phyloP scores from a whole-genome alignment of 2,113 vertebrate species.

The Gambusia affinis region DNA sequence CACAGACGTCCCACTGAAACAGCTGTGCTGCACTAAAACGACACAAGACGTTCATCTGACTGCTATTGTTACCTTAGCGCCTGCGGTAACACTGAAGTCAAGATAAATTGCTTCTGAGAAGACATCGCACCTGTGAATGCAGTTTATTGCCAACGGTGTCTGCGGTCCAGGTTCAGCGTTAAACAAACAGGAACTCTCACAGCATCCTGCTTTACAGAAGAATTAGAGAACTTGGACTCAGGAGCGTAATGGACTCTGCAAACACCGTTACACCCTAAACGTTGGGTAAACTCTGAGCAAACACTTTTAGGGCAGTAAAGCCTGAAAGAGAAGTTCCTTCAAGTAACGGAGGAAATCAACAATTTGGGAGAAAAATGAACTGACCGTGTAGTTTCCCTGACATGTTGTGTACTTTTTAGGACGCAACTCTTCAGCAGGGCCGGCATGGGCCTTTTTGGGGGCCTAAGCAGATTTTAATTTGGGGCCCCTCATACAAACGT shows the following conservation, averaged over 20 bases:
- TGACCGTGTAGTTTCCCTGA: too few species aligned
- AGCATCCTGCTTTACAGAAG: conserved; percentile 63
- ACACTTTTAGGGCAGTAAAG: conserved; percentile 31
- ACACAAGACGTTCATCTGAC: conserved; percentile 5
- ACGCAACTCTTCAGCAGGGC: too few species aligned
- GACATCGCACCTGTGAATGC: conserved; percentile 16
- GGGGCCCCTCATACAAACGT: too few species aligned
- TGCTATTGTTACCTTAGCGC: conserved; percentile 4
- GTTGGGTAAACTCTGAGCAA: conserved; percentile 52
- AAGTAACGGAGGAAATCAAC: conserved; percentile 5
- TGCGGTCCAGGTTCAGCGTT: conserved; percentile 42
- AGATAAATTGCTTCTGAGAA: conserved; percentile 2
- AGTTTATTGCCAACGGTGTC: conserved; percentile 50
- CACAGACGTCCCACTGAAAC: not conserved
- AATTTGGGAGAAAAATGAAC: not conserved
- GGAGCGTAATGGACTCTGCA: conserved; percentile 61
- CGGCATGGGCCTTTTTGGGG: too few species aligned
- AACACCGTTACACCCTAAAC: conserved; percentile 71
- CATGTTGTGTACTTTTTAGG: too few species aligned
- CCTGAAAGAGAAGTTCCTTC: not conserved
- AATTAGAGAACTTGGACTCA: conserved; percentile 36
- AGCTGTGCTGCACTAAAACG: not conserved
- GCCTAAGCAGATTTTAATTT: too few species aligned
- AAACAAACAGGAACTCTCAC: conserved; percentile 67
- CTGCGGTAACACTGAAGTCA: not conserved